Base-by-base conservation (phyloP, 2,797 vertebrate species). In the Amblyraja radiata region DNA sequence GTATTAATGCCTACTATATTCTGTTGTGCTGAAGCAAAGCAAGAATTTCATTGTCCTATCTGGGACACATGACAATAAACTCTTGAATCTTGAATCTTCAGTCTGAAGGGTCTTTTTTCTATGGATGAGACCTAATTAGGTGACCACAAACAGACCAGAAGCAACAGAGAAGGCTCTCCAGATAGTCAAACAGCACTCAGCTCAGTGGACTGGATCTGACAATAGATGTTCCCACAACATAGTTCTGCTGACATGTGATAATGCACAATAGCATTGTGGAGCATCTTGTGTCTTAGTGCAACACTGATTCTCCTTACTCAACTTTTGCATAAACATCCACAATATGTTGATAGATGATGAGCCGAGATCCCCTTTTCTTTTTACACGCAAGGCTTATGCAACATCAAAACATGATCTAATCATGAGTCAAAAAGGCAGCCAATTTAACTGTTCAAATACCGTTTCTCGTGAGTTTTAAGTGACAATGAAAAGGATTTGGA, bases 341-440 rank as follows among this genome's bases (percentile, higher is more conserved):
- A 92, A 92, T 46, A 76, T 73, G 68, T 92, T 92, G 90, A 92
- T 13, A 92, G 73, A 74, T 46, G 90, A 91, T 92, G 71, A 28
- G 90, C 39, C 68, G 73, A 25, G 71, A 54, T 92, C 16, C 46
- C 86, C 90, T 39, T 6, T 77, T n/a, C 74, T 65, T 68, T 46
- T 92, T 92, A 14, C 90, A 76, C 71, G 76, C 71, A 54, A 39
- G 90, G 8, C 10, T 92, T 92, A 76, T 71, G 25, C 90, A 92
- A 74, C 71, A 54, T 25, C 68, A 92, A 68, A 74, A 74, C 90
- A 92, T 46, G 84, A 88, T 88, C 63, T 88, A 88, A 73, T 76
- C 68, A 76, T 92, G 90, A 92, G 73, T 92, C 39, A 92, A 36
- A 91, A 92, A 92, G 68, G 36, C 68, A 25, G 39, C 23, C 13